These are phyloP conservation scores for Brachionichthys hirsutus DNA, from an alignment of 2,113 vertebrate genomes.

Conservation along the genomic window DNA sequence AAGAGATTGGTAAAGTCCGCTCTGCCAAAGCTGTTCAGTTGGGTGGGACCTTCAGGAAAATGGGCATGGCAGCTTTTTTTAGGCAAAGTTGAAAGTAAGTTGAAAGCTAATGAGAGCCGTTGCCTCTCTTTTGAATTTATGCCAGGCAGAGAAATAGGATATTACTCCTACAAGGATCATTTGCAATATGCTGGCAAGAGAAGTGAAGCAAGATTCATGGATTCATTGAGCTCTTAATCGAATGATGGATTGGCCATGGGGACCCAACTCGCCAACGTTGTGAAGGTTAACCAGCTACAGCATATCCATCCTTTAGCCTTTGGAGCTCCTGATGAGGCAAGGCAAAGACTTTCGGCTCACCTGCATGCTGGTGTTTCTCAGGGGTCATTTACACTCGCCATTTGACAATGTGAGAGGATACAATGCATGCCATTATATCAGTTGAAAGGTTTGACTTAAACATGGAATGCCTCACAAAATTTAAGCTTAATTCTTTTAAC, in stretches of 20 bases:
- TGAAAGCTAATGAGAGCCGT: conserved; percentile 9
- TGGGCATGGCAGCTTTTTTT: too few species aligned
- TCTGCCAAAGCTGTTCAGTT: too few species aligned
- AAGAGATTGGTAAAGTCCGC: too few species aligned
- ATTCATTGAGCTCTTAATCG: conserved; percentile 62
- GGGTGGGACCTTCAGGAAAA: too few species aligned
- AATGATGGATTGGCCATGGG: conserved; percentile 69
- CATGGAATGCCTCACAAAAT: too few species aligned
- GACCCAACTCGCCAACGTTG: conserved; percentile 52
- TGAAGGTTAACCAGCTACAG: conserved; percentile 66
- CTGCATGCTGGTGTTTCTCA: conserved; percentile 6
- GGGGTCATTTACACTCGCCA: conserved; percentile 20
- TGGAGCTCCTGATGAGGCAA: conserved; percentile 9
- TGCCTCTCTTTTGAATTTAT: conserved; percentile 31
- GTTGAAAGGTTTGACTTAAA: too few species aligned
- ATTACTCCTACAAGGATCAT: conserved; percentile 44
- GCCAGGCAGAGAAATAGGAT: conserved; percentile 33
- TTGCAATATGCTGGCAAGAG: conserved; percentile 63
- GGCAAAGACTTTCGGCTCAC: conserved; percentile 41
- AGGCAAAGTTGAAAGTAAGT: neutral
- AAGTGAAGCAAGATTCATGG: conserved; percentile 67
- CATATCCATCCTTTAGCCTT: conserved; percentile 46
- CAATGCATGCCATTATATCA: too few species aligned
- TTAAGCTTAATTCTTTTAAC: too few species aligned
- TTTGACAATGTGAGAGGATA: conserved; percentile 35